phyloP scores from a whole-genome alignment of 92 coral and sea anemone genomes.

The Hydrozoanthus gracilis region DNA sequence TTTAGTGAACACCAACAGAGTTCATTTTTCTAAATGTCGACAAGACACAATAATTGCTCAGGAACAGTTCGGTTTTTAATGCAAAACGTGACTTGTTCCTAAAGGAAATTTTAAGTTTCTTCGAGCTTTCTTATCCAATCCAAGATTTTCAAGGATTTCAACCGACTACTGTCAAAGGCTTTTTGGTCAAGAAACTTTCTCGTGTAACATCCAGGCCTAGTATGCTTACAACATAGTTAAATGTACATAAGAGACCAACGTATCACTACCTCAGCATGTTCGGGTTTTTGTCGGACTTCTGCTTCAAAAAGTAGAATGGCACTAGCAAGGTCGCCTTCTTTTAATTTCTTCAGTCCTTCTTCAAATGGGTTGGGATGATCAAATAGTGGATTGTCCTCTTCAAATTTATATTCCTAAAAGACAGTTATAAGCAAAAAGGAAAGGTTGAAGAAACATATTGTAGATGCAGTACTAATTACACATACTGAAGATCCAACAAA shows the following conservation, averaged over 20 bases:
- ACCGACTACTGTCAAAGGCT: too few species aligned
- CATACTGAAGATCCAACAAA: background rate
- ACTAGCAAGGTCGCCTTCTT: conserved; percentile 93
- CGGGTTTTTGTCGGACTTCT: conserved; percentile 92
- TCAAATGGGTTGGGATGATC: conserved; percentile 96
- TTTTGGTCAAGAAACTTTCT: too few species aligned
- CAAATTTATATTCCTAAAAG: conserved; percentile 85
- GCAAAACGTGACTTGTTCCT: too few species aligned
- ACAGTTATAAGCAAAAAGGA: background rate
- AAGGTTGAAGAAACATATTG: background rate
- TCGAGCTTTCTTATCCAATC: too few species aligned
- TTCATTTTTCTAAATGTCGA: too few species aligned
- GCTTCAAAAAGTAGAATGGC: conserved; percentile 96
- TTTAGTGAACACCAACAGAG: too few species aligned
- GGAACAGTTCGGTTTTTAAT: too few species aligned
- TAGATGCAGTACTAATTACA: background rate
- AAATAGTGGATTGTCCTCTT: conserved; percentile 91
- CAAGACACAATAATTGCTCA: too few species aligned
- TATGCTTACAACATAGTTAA: too few species aligned
- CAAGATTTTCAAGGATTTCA: too few species aligned
- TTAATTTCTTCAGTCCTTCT: conserved; percentile 94
- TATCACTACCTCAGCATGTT: conserved; percentile 85
- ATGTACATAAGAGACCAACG: background rate
- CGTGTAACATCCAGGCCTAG: too few species aligned
- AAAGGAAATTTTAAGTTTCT: too few species aligned